Evolutionary conservation across 2,113 vertebrate species (phyloP), one percentile per base, ranked within the genome.

Genomic region (Dryoscopus gambensis): DNA sequence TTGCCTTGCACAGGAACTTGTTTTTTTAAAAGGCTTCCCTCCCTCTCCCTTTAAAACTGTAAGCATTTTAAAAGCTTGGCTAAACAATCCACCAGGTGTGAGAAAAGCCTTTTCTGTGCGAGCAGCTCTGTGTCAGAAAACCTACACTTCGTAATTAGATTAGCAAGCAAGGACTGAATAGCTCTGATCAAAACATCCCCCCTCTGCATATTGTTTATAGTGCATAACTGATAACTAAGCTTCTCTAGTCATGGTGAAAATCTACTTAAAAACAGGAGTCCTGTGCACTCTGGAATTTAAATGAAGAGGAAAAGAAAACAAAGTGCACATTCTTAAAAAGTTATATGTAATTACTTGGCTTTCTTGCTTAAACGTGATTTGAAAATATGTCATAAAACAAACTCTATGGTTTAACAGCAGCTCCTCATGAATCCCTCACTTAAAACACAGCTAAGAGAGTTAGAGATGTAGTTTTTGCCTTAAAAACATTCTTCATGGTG

Each of bases 1-100:
- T 94, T 91, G 83, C 94, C 93, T 94, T 97, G 97, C 95, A 93
- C 89, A 97, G 96, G 96, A 96, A 97, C 96, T 56, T 97, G 49
- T 95, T 83, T 96, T 97, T 98, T 97, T 13, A 94, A 94, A 95
- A 97, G 92, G 90, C 67, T 96, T 98, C 53, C 21, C n/a, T 7
- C 6, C 14, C 33, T 7, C 22, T 7, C 21, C 28, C n/a, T 42
- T 93, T 89, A 98, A 92, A 97, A 98, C 98, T 96, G 98, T 96
- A 98, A 97, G 96, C 97, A 96, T 99, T 99, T 98, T 97, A 98
- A 98, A 98, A 98, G 97, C 97, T 96, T 97, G 94, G 97, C 98
- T 95, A 97, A 98, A 98, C 98, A 98, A 98, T 98, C 98, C 98
- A 98, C 98, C 98, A 99, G 99, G 99, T 99, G 98, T 98, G 95